Conservation (phyloP, 2,113 vertebrate species). For the Maccullochella peelii region DNA sequence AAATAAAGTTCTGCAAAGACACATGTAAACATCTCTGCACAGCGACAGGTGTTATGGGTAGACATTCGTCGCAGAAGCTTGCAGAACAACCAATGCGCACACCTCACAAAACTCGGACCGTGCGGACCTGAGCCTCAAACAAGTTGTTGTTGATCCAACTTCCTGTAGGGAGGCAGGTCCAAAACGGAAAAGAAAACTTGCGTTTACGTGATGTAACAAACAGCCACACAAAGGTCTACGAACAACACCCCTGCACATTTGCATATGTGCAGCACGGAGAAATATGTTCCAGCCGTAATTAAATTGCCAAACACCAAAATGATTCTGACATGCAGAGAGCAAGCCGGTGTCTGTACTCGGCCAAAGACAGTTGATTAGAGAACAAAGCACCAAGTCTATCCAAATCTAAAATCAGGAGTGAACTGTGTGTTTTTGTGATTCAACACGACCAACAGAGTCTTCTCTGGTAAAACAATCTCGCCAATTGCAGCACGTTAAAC, state of each 20-base stretch:
- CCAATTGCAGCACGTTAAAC: background rate
- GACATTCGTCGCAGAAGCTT: too few relatives aligned
- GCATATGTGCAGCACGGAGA: background rate
- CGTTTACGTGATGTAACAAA: background rate
- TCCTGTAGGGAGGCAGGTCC: background rate
- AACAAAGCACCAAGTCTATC: background rate
- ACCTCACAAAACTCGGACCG: background rate
- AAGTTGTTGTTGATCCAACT: background rate
- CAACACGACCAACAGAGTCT: background rate
- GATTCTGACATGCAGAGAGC: too few relatives aligned
- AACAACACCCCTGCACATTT: background rate
- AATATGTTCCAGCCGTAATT: background rate
- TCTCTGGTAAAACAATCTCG: background rate
- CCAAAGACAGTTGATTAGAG: background rate
- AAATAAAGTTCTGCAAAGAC: background rate
- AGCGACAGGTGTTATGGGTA: too few relatives aligned
- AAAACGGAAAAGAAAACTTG: background rate
- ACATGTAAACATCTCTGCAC: background rate
- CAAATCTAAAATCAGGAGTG: background rate
- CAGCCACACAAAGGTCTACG: background rate
- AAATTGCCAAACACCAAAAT: background rate
- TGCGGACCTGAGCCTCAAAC: background rate
- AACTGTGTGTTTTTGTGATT: background rate
- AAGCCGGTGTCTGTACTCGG: background rate
- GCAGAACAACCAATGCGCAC: background rate